Evolutionary conservation across 2,888 invertebrate genomes (phyloP), one percentile per base, ranked within the genome.

Genomic region (Chalcis sispes): DNA sequence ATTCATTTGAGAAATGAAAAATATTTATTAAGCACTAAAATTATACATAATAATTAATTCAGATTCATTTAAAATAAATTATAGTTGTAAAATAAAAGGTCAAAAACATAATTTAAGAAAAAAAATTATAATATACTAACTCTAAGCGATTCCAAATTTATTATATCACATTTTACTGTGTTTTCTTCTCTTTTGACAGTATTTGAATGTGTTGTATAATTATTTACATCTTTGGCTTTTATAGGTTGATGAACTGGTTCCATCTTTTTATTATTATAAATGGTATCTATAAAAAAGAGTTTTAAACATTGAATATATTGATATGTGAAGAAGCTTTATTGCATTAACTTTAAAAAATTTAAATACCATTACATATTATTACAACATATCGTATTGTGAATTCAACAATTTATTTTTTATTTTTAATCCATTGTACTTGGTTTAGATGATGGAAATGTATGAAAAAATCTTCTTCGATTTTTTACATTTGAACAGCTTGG

Each of bases 111-210:
- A 46, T 58, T 48, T 10, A 36, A 46, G 36, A 32, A 52, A 65
- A 59, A n/a, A 79, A 29, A 69, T 70, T 75, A 61, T 78, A 79
- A 70, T 78, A 23, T 65, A 75, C 73, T 72, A 48, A 77, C 70
- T 75, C 72, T 54, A 71, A 74, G 62, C 3, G 52, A 77, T 50
- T 72, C 67, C 62, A 75, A 62, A 18, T 36, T 77, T 32, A 18
- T 69, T 56, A 27, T 20, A 62, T 29, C 29, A 59, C 25, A 25
- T 18, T 54, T 71, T 10, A 8, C 32, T 50, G 42, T 20, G 23
- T 50, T 32, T 4, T 20, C 59, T 1, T 72, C 2, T 48, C 7
- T n/a, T 23, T n/a, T 1, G 32, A 29, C 29, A 15, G 50, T 29
- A 7, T 29, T 66, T 13, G 13, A 5, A n/a, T n/a, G n/a, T n/a